Conservation (phyloP, 2,888 invertebrate species). For the Lapara coniferarum region DNA sequence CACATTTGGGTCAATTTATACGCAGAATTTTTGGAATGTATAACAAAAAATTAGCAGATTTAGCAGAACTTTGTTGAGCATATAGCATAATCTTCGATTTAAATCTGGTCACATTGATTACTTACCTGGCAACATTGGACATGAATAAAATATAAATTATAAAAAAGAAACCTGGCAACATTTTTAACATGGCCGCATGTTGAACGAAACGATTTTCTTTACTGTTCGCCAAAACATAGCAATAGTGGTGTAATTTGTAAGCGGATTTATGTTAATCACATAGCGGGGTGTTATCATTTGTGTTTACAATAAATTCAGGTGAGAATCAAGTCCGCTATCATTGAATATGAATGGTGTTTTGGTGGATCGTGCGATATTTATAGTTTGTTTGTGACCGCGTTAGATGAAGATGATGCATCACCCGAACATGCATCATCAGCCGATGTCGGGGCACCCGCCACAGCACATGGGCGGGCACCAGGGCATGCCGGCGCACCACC, state of each 20-base stretch:
- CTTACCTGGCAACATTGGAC: too few species aligned
- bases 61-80: too few species aligned
- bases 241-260: conserved; percentile 64
- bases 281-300: conserved; percentile 48
- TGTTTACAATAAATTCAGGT: conserved; percentile 45
- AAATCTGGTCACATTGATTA: too few species aligned
- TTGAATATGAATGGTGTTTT: conserved; percentile 53
- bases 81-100: too few species aligned
- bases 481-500: conserved; percentile 83
- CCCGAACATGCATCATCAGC: conserved; percentile 83
- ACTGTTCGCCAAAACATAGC: conserved; percentile 88
- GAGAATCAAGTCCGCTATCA: conserved; percentile 53
- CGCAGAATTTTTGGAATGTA: too few species aligned
- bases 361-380: conserved; percentile 46
- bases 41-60: too few species aligned
- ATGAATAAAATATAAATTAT: too few species aligned
- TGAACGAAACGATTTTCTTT: conserved; percentile 90
- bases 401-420: conserved; percentile 82
- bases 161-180: conserved; percentile 49
- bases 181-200: conserved; percentile 93
- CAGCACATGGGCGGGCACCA: conserved; percentile 78
- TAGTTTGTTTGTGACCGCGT: conserved; percentile 69
- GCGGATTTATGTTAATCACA: conserved; percentile 71
- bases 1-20: too few species aligned
- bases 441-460: conserved; percentile 80